Evolutionary conservation across 2,797 vertebrate species (phyloP), one percentile per base, ranked within the genome.

Genomic region (Geotrypetes seraphini): DNA sequence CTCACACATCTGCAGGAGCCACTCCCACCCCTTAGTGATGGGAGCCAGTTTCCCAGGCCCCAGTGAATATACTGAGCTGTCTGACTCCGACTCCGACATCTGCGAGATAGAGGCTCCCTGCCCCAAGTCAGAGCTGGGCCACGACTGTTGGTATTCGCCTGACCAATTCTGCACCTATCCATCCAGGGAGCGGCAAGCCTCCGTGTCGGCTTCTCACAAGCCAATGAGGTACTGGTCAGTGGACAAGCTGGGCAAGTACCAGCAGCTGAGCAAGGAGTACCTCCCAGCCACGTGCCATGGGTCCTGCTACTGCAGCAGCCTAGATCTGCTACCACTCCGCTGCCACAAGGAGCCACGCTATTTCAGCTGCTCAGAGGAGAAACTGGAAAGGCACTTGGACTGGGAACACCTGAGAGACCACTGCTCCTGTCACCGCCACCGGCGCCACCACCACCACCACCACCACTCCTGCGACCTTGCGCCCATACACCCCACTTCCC

Each of bases 201-300:
- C 44, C 23, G n/a, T n/a, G n/a, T 47, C 47, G 28, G 33, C 45
- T 26, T 40, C 53, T 3, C 42, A 42, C 24, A 56, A 56, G 16
- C 86, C 87, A 1, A 68, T 81, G 26, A 79, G 88, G 43, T 95
- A 92, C 61, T 95, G 91, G 91, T 95, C 90, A 4, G 89, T 92
- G 17, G 90, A 95, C 71, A 92, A 92, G 65, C 76, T 94, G 12
- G 71, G 66, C n/a, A 67, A 67, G 43, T 73, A 72, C 59, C 69
- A 60, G 10, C 66, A 63, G 2, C 63, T 61, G 32, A 71, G 68
- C 53, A 68, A 66, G 47, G 68, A 69, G 39, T 71, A 66, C 39
- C 49, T 69, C 59, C 68, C 68, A 44, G 51, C 49, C 11, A 63
- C 62, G 2, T 53, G 62, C 18, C 62, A 68, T 22, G 70, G 68